phyloP scores from a whole-genome alignment of 2,797 vertebrate species.

The Anguilla megastoma region DNA sequence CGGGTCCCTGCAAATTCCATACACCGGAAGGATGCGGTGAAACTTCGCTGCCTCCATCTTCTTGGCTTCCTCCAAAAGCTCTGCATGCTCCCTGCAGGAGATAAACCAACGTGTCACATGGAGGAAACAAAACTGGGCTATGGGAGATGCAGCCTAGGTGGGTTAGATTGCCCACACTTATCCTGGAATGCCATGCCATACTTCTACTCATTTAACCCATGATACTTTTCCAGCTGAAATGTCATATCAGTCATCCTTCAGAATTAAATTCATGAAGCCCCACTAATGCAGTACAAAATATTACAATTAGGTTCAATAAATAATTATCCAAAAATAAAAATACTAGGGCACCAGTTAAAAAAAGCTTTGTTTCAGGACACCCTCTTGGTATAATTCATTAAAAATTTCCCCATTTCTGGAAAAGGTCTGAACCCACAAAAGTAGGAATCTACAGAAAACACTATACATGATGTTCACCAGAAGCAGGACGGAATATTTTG shows the following conservation, averaged over 20 bases:
- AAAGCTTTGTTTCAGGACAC: neutral
- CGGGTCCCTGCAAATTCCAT: conserved; percentile 91
- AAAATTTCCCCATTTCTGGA: conserved; percentile 33
- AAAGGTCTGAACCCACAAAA: neutral
- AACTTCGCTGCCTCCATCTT: conserved; percentile 99
- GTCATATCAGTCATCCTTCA: neutral
- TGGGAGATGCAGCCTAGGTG: neutral
- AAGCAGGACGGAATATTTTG: conserved; percentile 65
- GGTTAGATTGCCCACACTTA: neutral
- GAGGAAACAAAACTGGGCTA: neutral
- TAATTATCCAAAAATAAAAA: neutral
- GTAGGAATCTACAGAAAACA: conserved; percentile 31
- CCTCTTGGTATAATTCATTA: neutral
- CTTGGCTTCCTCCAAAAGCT: conserved; percentile 91
- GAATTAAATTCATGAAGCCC: neutral
- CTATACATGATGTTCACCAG: conserved; percentile 50
- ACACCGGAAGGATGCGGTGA: conserved; percentile 92
- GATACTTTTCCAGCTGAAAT: neutral
- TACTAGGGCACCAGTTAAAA: neutral
- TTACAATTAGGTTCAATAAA: too few relatives aligned
- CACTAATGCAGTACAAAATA: neutral
- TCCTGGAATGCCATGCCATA: neutral
- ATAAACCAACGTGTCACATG: neutral
- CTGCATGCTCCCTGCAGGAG: conserved; percentile 81
- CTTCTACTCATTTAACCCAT: too few relatives aligned